Conservation (phyloP, 2,888 invertebrate species). For the Oscheius sp. region DNA sequence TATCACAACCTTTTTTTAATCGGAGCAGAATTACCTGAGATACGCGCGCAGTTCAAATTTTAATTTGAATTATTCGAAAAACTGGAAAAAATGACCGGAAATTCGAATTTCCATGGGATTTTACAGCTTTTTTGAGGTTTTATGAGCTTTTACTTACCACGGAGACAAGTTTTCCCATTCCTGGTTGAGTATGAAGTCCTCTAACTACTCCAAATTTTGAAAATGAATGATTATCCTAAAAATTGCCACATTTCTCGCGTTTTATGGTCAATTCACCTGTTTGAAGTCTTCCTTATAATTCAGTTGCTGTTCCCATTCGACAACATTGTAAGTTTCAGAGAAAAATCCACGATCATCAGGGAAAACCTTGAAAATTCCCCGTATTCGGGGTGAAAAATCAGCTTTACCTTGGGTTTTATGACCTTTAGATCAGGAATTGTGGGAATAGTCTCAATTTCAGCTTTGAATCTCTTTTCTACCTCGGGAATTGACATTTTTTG, state of each 20-base stretch:
- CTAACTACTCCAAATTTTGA: constrained; percentile 70
- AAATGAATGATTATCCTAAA: constrained; percentile 72
- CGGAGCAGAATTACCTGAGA: too few relatives aligned
- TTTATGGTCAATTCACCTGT: constrained; percentile 52
- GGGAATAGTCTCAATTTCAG: constrained; percentile 64
- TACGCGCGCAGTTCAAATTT: too few relatives aligned
- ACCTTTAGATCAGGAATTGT: constrained; percentile 66
- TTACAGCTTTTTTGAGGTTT: too few relatives aligned
- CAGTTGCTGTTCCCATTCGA: constrained; percentile 67
- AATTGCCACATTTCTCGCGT: background rate
- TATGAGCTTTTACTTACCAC: constrained; percentile 61
- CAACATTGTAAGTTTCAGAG: constrained; percentile 70
- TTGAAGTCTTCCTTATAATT: constrained; percentile 65
- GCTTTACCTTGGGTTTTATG: constrained; percentile 69
- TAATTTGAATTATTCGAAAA: too few relatives aligned
- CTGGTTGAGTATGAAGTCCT: constrained; percentile 72
- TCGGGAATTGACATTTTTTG: constrained; percentile 35
- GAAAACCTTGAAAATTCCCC: constrained; percentile 64
- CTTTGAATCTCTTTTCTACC: constrained; percentile 59
- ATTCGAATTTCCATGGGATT: too few relatives aligned
- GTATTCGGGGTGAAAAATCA: background rate
- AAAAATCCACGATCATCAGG: constrained; percentile 73
- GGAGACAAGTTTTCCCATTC: constrained; percentile 72
- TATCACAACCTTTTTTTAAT: too few relatives aligned
- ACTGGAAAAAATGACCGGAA: too few relatives aligned